phyloP scores from a whole-genome alignment of 2,113 vertebrate species.

The Hymenochirus boettgeri region DNA sequence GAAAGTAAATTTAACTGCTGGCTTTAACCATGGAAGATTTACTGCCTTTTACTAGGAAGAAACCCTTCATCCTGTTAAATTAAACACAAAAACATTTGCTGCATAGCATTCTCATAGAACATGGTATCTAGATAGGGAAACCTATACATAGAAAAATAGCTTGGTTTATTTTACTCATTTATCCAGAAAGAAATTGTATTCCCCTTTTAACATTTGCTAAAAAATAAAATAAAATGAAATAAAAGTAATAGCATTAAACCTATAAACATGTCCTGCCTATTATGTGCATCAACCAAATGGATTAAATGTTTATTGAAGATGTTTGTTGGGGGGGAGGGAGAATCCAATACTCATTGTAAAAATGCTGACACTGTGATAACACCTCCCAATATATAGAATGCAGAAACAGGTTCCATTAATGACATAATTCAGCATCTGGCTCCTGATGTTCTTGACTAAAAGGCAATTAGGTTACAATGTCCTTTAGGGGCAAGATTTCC shows the following conservation, averaged over 20 bases:
- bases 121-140: too few species aligned
- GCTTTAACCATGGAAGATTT: too few species aligned
- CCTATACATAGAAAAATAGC: too few species aligned
- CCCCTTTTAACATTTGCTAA: neutral
- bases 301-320: slow-evolving; percentile 9
- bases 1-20: too few species aligned
- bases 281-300: neutral
- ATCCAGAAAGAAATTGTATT: too few species aligned
- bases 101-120: too few species aligned
- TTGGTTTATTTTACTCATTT: too few species aligned
- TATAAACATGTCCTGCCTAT: neutral
- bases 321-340: neutral
- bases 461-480: slow-evolving; percentile 39
- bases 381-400: slow-evolving; percentile 15
- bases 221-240: neutral
- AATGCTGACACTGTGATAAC: slow-evolving; percentile 27
- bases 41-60: too few species aligned
- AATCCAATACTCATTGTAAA: neutral
- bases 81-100: too few species aligned
- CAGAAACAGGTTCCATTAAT: slow-evolving; percentile 29
- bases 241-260: neutral
- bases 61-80: too few species aligned
- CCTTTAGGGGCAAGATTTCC: slow-evolving; percentile 19
- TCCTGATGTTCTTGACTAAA: slow-evolving; percentile 21
- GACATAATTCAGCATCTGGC: slow-evolving; percentile 40